Evolutionary conservation across 2,113 vertebrate genomes (phyloP).

Genomic region (Triplophysa tibetana): DNA sequence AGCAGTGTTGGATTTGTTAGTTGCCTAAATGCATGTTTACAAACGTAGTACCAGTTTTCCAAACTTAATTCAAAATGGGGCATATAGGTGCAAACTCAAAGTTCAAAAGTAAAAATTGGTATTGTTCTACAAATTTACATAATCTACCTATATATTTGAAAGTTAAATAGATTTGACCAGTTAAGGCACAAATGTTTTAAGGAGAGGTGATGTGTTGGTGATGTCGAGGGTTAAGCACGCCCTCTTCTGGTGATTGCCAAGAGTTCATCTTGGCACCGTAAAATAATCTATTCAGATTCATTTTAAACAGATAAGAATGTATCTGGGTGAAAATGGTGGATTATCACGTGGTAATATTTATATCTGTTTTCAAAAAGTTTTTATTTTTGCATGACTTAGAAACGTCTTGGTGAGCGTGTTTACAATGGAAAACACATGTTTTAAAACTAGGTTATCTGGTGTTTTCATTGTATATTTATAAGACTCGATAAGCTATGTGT

Average conservation of each 20-base stretch:
- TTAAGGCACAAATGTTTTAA: too few relatives aligned
- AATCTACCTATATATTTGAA: too few relatives aligned
- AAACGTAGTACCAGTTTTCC: background rate
- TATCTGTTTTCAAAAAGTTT: conserved; percentile 64
- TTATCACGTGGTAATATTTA: conserved; percentile 68
- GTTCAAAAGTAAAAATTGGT: background rate
- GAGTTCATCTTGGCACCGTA: conserved; percentile 58
- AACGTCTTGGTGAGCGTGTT: conserved; percentile 45
- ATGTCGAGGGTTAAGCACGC: conserved; percentile 16
- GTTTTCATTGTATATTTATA: conserved; percentile 71
- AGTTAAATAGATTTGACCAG: too few relatives aligned
- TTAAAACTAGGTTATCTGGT: conserved; percentile 67
- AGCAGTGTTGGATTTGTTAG: background rate
- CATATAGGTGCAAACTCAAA: background rate
- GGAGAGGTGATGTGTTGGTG: background rate
- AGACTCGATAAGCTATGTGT: conserved; percentile 76
- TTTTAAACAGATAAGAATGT: conserved; percentile 47
- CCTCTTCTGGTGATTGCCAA: conserved; percentile 61
- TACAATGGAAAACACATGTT: conserved; percentile 42
- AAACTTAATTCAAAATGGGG: background rate
- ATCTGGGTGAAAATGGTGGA: conserved; percentile 61
- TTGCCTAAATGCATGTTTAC: background rate
- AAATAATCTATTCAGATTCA: conserved; percentile 49
- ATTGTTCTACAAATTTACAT: background rate
- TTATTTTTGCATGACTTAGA: conserved; percentile 61